Conservation (phyloP, 2,888 invertebrate genomes). For the Apamea monoglypha region DNA sequence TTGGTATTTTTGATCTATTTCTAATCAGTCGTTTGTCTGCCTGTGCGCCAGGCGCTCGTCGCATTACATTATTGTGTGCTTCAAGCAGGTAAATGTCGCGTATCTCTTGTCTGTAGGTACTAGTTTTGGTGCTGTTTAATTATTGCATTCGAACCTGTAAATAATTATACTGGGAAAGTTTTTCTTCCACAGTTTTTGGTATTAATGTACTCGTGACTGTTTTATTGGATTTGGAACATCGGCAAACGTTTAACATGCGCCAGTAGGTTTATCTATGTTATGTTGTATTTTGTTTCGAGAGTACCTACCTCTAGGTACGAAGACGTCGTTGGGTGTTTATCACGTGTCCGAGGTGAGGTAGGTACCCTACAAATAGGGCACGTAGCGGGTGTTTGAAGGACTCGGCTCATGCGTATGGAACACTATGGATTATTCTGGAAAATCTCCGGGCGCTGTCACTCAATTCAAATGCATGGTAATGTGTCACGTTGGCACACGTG, state of each 20-base stretch:
- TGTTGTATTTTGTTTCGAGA: not conserved
- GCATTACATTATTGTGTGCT: not conserved
- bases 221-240: not conserved
- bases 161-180: not conserved
- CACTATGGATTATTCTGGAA: conserved; percentile 74
- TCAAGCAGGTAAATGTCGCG: not conserved
- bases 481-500: conserved; percentile 79
- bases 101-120: not conserved
- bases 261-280: not conserved
- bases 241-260: not conserved
- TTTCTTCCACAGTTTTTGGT: not conserved
- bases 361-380: conserved; percentile 55
- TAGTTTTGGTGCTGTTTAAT: not conserved
- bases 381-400: conserved; percentile 64
- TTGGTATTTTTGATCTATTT: not conserved
- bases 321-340: conserved; percentile 13
- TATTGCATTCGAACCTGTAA: not conserved
- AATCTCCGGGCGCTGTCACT: conserved; percentile 75
- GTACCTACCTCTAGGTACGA: not conserved
- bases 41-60: not conserved
- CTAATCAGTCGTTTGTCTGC: not conserved
- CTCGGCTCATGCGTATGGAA: conserved; percentile 56
- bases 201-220: not conserved
- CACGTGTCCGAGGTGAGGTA: conserved; percentile 42
- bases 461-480: conserved; percentile 81